phyloP scores from a whole-genome alignment of 1,140 invertebrate genomes.

The Leptinotarsa texana region DNA sequence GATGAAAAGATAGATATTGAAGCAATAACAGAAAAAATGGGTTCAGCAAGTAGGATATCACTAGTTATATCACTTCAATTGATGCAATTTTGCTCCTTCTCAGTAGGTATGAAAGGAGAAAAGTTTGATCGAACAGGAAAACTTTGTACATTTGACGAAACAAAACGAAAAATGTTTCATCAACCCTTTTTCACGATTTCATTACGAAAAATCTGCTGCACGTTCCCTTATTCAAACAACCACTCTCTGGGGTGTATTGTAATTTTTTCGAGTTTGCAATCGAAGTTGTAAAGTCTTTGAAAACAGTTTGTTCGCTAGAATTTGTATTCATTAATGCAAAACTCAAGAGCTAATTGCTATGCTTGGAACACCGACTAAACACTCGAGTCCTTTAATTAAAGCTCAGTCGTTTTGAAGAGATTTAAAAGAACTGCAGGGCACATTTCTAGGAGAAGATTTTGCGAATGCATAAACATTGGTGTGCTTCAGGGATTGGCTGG shows the following conservation, averaged over 20 bases:
- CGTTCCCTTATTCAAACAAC: background rate
- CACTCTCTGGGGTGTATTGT: conserved; percentile 18
- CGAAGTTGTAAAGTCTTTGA: conserved; percentile 13
- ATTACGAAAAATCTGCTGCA: background rate
- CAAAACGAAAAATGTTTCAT: no score
- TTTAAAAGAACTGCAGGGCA: conserved; percentile 28
- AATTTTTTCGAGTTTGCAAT: conserved; percentile 23
- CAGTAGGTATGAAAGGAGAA: no score
- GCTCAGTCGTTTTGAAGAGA: conserved; percentile 15
- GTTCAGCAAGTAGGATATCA: no score
- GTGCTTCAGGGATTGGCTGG: no score
- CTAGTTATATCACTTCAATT: no score
- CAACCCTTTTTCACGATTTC: no score
- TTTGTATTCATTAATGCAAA: conserved; percentile 33
- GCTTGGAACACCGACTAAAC: conserved; percentile 25
- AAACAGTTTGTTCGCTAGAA: conserved; percentile 27
- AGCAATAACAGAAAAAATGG: no score
- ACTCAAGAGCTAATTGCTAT: conserved; percentile 30
- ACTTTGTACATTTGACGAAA: no score
- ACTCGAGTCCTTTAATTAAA: conserved; percentile 27
- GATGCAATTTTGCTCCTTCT: no score
- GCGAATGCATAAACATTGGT: background rate
- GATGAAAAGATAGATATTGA: no score
- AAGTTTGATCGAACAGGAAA: no score
- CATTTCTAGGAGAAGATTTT: background rate